Base-by-base conservation (phyloP, 2,888 invertebrate species). In the Heliconius aoede region DNA sequence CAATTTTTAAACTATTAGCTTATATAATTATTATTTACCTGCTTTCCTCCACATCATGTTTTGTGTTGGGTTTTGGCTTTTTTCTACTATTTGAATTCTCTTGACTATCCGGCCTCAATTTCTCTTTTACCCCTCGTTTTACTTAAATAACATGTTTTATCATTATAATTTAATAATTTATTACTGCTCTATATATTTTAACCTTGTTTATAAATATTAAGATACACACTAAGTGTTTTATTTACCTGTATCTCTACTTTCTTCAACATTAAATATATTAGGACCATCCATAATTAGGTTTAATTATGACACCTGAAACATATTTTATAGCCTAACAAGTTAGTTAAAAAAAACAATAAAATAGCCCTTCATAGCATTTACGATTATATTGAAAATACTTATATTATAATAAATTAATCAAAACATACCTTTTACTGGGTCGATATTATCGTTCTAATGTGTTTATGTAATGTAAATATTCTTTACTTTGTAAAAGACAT, bases 1-100 rank as follows among this genome's bases (percentile, higher is more conserved):
- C 11, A 51, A 51, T 18, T 51, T 55, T 55, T 24, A 15, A 28
- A 15, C 30, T 55, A 1, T 69, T 30, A 30, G n/a, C 11, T 51
- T 7, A 67, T 40, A 68, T 58, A 26, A 72, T 60, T 21, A 36
- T 55, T 60, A 24, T 40, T 30, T 83, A 89, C 90, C 84, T 84
- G 72, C 80, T 79, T 80, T 83, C 85, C 67, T 86, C 84, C 61
- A 81, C 79, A 58, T 89, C 89, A 82, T 78, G 82, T 81, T 88
- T 89, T 75, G 79, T 84, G 78, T 87, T 90, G 18, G 85, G 86
- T 82, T 88, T 91, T n/a, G 85, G 74, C 79, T 87, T 90, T 81
- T 92, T 93, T 76, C 90, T 87, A 79, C 83, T 87, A 78, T 83
- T 87, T 28, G 89, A 89, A 81, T 85, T 88, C 80, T 91, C 91